Conservation (phyloP, 1,140 invertebrate genomes). For the Phthorimaea operculella region DNA sequence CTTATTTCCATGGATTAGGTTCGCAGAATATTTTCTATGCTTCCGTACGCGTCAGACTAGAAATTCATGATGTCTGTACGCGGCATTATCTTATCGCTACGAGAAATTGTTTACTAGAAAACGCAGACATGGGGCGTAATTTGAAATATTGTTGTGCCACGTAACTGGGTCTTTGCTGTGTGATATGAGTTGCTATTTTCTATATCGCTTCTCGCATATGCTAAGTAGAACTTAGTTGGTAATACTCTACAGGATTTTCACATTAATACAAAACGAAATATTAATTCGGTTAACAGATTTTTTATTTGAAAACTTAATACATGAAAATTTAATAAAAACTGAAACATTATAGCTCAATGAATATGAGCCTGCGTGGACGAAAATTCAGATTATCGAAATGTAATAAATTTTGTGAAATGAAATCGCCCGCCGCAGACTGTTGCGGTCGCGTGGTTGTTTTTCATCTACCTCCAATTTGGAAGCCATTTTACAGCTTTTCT, state of each 20-base stretch:
- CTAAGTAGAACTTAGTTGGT: no score
- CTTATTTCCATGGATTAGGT: conserved; percentile 59
- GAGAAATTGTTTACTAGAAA: conserved; percentile 44
- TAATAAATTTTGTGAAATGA: conserved; percentile 42
- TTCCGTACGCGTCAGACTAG: conserved; percentile 13
- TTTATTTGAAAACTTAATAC: no score
- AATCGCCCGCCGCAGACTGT: conserved; percentile 34
- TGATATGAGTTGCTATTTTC: not conserved
- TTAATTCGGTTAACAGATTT: no score
- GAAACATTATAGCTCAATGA: no score
- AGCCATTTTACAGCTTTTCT: not conserved
- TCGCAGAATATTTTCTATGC: conserved; percentile 19
- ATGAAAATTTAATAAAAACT: no score
- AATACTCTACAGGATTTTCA: no score
- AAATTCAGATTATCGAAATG: conserved; percentile 42
- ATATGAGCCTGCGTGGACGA: conserved; percentile 11
- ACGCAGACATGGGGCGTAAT: conserved; percentile 20
- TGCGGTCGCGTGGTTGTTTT: conserved; percentile 33
- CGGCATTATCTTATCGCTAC: conserved; percentile 50
- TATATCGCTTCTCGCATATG: no score
- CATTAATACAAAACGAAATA: no score
- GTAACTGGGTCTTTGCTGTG: not conserved
- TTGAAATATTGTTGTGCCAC: conserved; percentile 2
- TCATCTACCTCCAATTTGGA: conserved; percentile 17
- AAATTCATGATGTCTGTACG: conserved; percentile 29